Conservation (phyloP, 2,113 vertebrate genomes). For the Nyctereutes procyonoides region DNA sequence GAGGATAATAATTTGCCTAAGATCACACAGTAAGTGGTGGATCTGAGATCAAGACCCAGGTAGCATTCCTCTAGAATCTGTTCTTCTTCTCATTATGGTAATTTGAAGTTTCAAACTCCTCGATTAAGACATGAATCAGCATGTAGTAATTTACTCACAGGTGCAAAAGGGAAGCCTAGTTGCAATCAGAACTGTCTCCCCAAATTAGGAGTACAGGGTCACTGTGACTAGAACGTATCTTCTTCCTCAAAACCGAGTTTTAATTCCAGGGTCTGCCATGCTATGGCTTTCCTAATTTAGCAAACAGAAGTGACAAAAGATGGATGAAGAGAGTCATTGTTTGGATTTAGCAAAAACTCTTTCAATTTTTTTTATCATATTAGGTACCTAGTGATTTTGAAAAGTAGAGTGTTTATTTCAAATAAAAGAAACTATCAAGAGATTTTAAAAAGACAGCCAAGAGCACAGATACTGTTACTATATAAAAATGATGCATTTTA, state of each 20-base stretch:
- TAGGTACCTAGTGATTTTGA: not conserved
- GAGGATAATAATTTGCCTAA: not conserved
- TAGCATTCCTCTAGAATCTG: not conserved
- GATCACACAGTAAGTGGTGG: not conserved
- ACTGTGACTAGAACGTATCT: not conserved
- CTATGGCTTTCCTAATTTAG: not conserved
- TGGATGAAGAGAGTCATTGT: not conserved
- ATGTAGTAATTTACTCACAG: not conserved
- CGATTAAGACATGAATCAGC: not conserved
- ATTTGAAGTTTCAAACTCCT: not conserved
- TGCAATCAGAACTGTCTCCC: not conserved
- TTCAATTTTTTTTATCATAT: not conserved
- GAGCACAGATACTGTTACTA: not conserved
- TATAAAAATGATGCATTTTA: not conserved
- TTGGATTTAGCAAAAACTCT: not conserved
- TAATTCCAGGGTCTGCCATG: not conserved
- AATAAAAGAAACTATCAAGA: constrained; percentile 15
- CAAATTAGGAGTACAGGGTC: not conserved
- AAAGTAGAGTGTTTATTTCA: constrained; percentile 26
- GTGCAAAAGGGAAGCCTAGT: not conserved
- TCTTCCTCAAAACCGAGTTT: not conserved
- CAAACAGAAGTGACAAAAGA: not conserved
- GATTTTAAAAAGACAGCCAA: not conserved
- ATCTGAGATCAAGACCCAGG: not conserved
- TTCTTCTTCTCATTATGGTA: not conserved